Evolutionary conservation across 2,797 vertebrate species (phyloP).

Genomic region (Acanthurus leucopareius): DNA sequence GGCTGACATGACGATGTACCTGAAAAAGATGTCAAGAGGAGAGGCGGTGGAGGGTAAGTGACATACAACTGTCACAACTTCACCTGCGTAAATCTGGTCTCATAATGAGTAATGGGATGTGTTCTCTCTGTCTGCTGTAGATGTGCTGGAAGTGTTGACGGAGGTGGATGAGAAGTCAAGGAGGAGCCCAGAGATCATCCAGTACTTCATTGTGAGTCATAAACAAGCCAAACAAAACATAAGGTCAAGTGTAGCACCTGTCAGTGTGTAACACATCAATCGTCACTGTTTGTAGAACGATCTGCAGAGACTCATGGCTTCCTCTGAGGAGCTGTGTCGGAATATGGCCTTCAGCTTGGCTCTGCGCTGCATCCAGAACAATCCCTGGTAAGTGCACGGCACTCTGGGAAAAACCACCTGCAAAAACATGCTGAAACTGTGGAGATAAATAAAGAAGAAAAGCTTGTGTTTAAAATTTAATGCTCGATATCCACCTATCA

Average conservation of each 20-base stretch:
- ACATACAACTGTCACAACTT: background rate
- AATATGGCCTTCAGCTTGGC: conserved; percentile 96
- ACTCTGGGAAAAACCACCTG: background rate
- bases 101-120: conserved; percentile 41
- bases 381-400: conserved; percentile 88
- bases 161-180: conserved; percentile 98
- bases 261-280: conserved; percentile 20
- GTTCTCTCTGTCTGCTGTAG: conserved; percentile 72
- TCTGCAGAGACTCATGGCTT: conserved; percentile 96
- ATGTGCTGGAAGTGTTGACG: conserved; percentile 95
- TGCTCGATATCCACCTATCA: background rate
- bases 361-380: conserved; percentile 95
- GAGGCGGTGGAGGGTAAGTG: conserved; percentile 93
- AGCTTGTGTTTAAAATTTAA: background rate
- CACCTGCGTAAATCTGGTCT: background rate
- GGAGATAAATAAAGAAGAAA: background rate
- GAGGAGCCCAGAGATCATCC: conserved; percentile 95
- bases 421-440: background rate
- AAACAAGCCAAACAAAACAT: conserved; percentile 6
- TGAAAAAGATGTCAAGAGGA: conserved; percentile 94
- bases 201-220: conserved; percentile 94
- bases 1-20: conserved; percentile 92
- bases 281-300: conserved; percentile 86
- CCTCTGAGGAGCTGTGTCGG: conserved; percentile 93
- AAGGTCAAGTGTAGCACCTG: conserved; percentile 10